Base-by-base conservation (phyloP, 2,888 invertebrate genomes). In the Mesorhabditis belari region DNA sequence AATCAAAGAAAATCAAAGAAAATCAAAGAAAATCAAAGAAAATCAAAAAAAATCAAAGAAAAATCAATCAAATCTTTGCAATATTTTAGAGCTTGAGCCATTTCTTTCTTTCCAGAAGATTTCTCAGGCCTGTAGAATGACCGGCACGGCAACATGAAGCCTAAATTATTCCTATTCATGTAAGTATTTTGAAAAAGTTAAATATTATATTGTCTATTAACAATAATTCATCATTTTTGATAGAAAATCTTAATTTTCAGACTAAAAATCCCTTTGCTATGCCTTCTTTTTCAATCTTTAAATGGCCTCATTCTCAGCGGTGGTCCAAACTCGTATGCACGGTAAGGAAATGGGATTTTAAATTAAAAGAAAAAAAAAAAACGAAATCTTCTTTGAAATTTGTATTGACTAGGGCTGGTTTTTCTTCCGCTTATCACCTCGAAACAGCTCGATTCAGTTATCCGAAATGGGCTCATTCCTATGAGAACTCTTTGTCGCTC, bases 401-500 rank as follows among this genome's bases (percentile, higher is more conserved):
- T 44, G 49, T 19, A 21, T 25, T 25, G 12, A 55, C 23, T 53
- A 57, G 23, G 24, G 19, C 29, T 21, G 19, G 21, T 55, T 25
- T 28, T n/a, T 24, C 26, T 5, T 55, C 19, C 21, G 19, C 19
- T n/a, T 28, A 4, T 24, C 26, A n/a, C 4, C 26, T 29, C 24
- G 17, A 49, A 35, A 27, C 19, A 44, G 35, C 21, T 35, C 50
- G 25, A 58, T 66, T 6, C 29, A 76, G 78, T 35, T 79, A 75
- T 83, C 87, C 89, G 29, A 90, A 91, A 83, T 95, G 95, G 95
- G 90, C 91, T 81, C 90, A 83, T 25, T 92, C 90, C 0, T 85
- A 90, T 12, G 94, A 94, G 83, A 92, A 92, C 54, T 89, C 90
- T 9, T 83, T 95, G 61, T 91, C 91, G 81, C 88, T 95, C 80